Evolutionary conservation across 2,888 invertebrate species (phyloP), one percentile per base, ranked within the genome.

Genomic region (Macrophya alboannulata): DNA sequence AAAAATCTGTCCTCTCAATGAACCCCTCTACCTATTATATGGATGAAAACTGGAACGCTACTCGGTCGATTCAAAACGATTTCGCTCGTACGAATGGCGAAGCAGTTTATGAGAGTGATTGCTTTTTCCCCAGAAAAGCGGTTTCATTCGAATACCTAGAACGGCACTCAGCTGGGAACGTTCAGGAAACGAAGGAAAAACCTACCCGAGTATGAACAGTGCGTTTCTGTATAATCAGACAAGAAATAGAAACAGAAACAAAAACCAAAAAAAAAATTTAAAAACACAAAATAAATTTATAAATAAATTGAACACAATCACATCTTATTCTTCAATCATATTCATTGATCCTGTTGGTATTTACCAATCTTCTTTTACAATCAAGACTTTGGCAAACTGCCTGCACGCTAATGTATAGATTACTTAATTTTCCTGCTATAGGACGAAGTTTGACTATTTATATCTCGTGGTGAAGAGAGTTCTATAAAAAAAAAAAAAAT

Each of bases 21-120:
- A 76, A 76, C 25, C 31, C n/a, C 17, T 15, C 71, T 17, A 31
- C 31, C 31, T 31, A 31, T 31, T 31, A 31, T 77, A 31, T 37
- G 40, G 55, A n/a, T 77, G 77, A 51, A 31, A 77, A 77, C 77
- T 77, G 10, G 31, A 77, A 51, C 31, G 72, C 72, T 21, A 45
- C 21, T 74, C 4, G 55, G 77, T 77, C 81, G 81, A 79, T 81
- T 81, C 43, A 43, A 59, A 62, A 81, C 62, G 81, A 81, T 81
- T 81, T 59, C 62, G 21, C 25, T 62, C 62, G 9, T 10, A 40
- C 15, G 81, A 62, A 21, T 37, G 31, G 81, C 25, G 81, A 62
- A 37, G 81, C 43, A 81, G 81, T 81, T 81, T 81, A 81, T 37
- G 59, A 59, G 51, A 81, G 81, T 81, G 81, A 81, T 81, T 62